Base-by-base conservation (phyloP, 2,888 invertebrate species). In the Helleia helle region DNA sequence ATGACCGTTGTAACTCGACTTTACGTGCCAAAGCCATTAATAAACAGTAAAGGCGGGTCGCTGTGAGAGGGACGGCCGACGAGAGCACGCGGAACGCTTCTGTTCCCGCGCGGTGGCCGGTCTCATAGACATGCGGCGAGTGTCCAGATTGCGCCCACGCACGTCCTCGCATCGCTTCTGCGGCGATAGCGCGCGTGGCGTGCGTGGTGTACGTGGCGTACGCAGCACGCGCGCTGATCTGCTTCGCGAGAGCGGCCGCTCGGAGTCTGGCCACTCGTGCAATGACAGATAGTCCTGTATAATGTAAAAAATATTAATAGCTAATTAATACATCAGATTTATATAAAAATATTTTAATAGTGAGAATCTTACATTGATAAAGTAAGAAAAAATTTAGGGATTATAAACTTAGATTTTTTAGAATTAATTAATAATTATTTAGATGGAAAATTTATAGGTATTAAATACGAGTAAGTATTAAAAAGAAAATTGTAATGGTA, bases 1-100 rank as follows among this genome's bases (percentile, higher is more conserved):
- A 12, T 27, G 6, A 12, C 12, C 6, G 2, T 4, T 26, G 15
- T 14, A 9, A 30, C 14, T 15, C 8, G 5, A 31, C 12, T 29
- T 12, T 12, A 8, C 13, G 4, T 27, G 12, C 5, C 2, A n/a
- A n/a, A 24, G 2, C 12, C 4, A 27, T 24, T 40, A 83, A 59
- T 84, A 84, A 40, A 84, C 61, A 12, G 80, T 71, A 46, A 84
- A 84, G 8, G 84, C 83, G 0, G 84, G 84, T 13, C 84, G 68
- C 40, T 74, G 76, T n/a, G 74, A 62, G 29, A 81, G 54, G 1
- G 79, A 51, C 1, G 74, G 59, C 37, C 79, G 70, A 14, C 83
- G 56, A 0, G 76, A 71, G 47, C 69, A 71, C 1, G 64, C 60
- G 0, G 75, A 65, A 13, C 68, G 61, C 0, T 68, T 66, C 1